phyloP scores from a whole-genome alignment of 1,140 invertebrate species.

The Conus ventricosus region DNA sequence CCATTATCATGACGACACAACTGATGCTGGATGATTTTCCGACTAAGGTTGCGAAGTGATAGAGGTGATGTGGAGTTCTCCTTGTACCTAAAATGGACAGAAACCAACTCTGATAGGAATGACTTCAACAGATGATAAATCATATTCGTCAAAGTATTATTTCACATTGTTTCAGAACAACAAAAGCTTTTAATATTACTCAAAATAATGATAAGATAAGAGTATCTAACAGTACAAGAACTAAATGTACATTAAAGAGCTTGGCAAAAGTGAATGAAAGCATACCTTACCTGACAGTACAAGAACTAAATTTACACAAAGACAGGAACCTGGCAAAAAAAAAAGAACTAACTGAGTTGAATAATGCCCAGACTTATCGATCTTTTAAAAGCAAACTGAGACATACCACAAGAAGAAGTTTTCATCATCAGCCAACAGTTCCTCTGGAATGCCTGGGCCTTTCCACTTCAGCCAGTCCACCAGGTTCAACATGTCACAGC shows the following conservation, averaged over 20 bases:
- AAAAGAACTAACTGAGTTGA: no score
- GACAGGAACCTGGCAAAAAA: no score
- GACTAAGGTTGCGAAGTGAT: conserved; percentile 69
- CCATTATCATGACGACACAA: conserved; percentile 53
- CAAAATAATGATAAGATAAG: no score
- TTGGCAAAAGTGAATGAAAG: no score
- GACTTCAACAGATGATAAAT: not conserved
- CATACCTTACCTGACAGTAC: no score
- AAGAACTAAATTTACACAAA: no score
- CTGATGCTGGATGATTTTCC: conserved; percentile 70
- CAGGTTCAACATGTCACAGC: conserved; percentile 73
- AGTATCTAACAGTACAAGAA: no score
- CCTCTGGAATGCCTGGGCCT: conserved; percentile 70
- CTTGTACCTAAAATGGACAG: conserved; percentile 54
- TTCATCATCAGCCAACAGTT: conserved; percentile 66
- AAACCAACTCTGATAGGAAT: not conserved
- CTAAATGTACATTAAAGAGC: no score
- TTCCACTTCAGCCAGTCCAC: conserved; percentile 73
- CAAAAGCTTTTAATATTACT: no score
- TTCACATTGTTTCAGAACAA: no score
- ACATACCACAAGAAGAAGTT: conserved; percentile 64
- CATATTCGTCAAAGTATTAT: no score
- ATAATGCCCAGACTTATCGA: no score
- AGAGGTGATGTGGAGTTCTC: conserved; percentile 66
- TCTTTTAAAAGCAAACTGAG: not conserved